phyloP scores from a whole-genome alignment of 2,113 vertebrate genomes.

The Barnardius zonarius region DNA sequence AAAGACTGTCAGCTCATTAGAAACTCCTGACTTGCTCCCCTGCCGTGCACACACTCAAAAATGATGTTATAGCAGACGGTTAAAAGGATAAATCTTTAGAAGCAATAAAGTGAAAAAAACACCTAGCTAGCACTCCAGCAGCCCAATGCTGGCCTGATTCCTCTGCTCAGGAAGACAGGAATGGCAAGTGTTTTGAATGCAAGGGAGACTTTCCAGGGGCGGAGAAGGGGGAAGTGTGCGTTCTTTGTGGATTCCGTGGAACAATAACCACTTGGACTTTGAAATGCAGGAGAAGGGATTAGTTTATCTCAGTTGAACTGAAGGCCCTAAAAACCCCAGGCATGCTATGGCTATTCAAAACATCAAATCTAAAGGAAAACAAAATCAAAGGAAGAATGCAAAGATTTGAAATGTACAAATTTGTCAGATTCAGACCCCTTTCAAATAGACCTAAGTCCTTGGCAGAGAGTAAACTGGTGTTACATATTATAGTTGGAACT shows the following conservation, averaged over 20 bases:
- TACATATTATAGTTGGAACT: not conserved
- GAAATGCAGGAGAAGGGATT: not conserved
- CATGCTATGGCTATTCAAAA: not conserved
- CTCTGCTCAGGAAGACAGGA: not conserved
- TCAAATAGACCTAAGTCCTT: not conserved
- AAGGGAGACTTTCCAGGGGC: not conserved
- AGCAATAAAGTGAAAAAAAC: not conserved
- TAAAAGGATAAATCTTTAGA: not conserved
- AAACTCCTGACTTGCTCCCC: not conserved
- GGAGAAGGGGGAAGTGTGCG: fast-evolving
- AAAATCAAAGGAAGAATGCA: not conserved
- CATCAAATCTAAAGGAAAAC: not conserved
- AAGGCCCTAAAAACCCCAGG: not conserved
- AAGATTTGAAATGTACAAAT: not conserved
- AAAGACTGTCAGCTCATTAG: not conserved
- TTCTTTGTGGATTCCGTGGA: not conserved
- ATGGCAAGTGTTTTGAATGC: not conserved
- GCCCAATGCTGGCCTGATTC: not conserved
- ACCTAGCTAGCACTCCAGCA: not conserved
- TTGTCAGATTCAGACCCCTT: not conserved
- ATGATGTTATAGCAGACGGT: not conserved
- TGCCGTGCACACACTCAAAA: not conserved
- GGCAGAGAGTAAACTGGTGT: not conserved
- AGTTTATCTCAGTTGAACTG: not conserved
- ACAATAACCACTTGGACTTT: not conserved